These are phyloP conservation scores for Pangasius macronema DNA, from an alignment of 2,797 vertebrate genomes.

Conservation along the genomic window DNA sequence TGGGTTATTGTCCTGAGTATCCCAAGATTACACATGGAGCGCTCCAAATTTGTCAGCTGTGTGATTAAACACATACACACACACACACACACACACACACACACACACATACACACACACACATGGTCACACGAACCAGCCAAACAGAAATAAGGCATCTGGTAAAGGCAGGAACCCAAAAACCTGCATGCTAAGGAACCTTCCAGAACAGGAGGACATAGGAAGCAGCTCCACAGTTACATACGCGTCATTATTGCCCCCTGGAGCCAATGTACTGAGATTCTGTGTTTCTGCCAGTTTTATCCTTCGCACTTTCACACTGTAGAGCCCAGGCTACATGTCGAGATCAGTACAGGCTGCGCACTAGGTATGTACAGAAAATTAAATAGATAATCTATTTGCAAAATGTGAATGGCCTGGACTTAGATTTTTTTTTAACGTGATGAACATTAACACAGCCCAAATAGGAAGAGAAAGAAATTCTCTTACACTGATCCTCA, in stretches of 20 bases:
- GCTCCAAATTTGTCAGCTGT: conserved; percentile 15
- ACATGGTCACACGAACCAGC: background rate
- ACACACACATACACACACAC: background rate
- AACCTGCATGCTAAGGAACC: conserved; percentile 27
- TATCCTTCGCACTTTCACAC: conserved; percentile 57
- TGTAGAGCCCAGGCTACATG: conserved; percentile 59
- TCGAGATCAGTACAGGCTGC: conserved; percentile 1
- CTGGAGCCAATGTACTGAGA: conserved; percentile 38
- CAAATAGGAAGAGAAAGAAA: background rate
- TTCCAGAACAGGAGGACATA: conserved; percentile 51
- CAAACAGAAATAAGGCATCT: conserved; percentile 40
- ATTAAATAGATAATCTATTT: background rate
- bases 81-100: background rate
- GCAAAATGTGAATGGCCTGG: background rate
- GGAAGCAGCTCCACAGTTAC: conserved; percentile 44
- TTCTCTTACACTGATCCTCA: background rate
- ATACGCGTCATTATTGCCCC: conserved; percentile 49
- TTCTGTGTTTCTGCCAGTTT: conserved; percentile 64
- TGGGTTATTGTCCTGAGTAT: background rate
- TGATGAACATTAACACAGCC: background rate
- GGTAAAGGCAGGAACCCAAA: conserved; percentile 39
- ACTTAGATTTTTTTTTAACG: background rate
- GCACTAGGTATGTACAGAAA: background rate
- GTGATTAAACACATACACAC: conserved; percentile 18
- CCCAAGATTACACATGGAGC: conserved; percentile 5